phyloP scores from a whole-genome alignment of 2,888 invertebrate species.

The Pharmacophagus antenor region DNA sequence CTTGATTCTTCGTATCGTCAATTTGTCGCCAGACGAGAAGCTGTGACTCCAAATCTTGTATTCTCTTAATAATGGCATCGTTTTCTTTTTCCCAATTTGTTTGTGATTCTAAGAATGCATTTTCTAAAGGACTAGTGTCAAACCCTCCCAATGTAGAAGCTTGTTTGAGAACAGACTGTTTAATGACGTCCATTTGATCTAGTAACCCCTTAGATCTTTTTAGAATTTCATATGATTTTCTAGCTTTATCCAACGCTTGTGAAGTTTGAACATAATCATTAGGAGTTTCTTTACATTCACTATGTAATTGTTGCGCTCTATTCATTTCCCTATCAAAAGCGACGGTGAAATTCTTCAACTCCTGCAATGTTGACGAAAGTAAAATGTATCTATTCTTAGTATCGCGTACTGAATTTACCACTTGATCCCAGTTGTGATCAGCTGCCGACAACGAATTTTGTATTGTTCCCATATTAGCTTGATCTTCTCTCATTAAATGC shows the following conservation, averaged over 20 bases:
- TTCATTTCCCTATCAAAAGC: constrained; percentile 86
- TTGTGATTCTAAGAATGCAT: constrained; percentile 83
- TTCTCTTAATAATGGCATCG: constrained; percentile 85
- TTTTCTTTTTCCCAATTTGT: constrained; percentile 86
- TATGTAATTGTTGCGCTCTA: constrained; percentile 84
- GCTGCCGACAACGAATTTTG: constrained; percentile 89
- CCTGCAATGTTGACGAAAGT: constrained; percentile 86
- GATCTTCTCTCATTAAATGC: constrained; percentile 89
- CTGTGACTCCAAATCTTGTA: constrained; percentile 92
- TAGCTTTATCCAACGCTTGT: constrained; percentile 86
- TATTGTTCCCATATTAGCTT: constrained; percentile 88
- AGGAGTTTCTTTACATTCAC: constrained; percentile 83
- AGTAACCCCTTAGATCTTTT: constrained; percentile 87
- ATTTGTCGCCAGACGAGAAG: constrained; percentile 96
- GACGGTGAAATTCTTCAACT: constrained; percentile 86
- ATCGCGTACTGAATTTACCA: constrained; percentile 87
- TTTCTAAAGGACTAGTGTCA: constrained; percentile 80
- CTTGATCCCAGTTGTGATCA: constrained; percentile 90
- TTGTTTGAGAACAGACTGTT: constrained; percentile 85
- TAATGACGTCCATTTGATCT: constrained; percentile 89
- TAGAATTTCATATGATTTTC: constrained; percentile 87
- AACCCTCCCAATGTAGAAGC: constrained; percentile 85
- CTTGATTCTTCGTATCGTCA: constrained; percentile 90
- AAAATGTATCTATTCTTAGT: constrained; percentile 87
- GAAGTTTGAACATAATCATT: constrained; percentile 87